These are phyloP conservation scores for Okamejei kenojei DNA, from an alignment of 2,797 vertebrate species.

Conservation along the genomic window DNA sequence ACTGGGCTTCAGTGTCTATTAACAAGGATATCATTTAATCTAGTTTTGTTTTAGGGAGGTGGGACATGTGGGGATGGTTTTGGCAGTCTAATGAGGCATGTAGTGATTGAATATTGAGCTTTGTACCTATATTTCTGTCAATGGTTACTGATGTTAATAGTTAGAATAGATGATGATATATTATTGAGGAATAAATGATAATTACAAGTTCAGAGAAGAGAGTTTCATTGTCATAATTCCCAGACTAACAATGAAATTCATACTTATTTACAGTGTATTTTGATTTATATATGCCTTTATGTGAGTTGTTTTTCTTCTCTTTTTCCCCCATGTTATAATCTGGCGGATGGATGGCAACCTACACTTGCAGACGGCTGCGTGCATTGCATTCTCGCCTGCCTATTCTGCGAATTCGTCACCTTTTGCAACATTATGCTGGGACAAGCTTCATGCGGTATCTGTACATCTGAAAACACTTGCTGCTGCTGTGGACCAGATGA, in stretches of 20 bases:
- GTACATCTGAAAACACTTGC: constrained; percentile 82
- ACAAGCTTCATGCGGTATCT: constrained; percentile 83
- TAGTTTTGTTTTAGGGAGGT: neutral
- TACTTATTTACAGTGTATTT: neutral
- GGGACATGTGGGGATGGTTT: neutral
- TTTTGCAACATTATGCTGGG: constrained; percentile 92
- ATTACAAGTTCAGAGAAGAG: neutral
- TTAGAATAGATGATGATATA: neutral
- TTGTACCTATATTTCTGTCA: neutral
- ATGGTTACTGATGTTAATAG: neutral
- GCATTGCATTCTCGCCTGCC: constrained; percentile 94
- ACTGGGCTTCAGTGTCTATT: neutral
- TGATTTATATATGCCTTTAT: neutral
- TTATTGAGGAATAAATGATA: neutral
- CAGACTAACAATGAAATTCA: too few species aligned
- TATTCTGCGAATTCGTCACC: constrained; percentile 94
- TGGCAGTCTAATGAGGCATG: too few species aligned
- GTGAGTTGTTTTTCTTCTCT: neutral
- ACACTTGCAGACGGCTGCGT: constrained; percentile 81
- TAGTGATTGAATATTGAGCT: neutral
- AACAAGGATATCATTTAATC: too few species aligned
- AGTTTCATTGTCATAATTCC: too few species aligned
- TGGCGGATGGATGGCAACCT: neutral
- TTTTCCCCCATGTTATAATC: neutral
- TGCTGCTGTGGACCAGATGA: constrained; percentile 77